These are phyloP conservation scores for Volucella inanis DNA, from an alignment of 2,888 invertebrate genomes.

Conservation along the genomic window DNA sequence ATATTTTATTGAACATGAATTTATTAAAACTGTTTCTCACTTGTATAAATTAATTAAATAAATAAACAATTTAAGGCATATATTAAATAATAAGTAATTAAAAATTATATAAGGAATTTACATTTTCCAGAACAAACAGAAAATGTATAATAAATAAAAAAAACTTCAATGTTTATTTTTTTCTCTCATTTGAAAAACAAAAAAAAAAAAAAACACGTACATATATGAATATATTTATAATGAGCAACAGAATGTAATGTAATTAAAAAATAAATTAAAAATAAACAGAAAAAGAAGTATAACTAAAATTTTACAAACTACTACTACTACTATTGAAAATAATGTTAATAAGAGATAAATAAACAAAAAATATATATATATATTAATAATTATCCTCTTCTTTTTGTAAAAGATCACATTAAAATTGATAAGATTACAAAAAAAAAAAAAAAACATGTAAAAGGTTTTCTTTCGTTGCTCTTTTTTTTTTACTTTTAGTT, in stretches of 20 bases:
- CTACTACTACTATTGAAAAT: slow-evolving; percentile 41
- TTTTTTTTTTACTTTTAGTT: slow-evolving; percentile 1
- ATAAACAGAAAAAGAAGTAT: slow-evolving; percentile 14
- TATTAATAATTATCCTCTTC: slow-evolving; percentile 14
- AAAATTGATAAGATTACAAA: slow-evolving; percentile 16
- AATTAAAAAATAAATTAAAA: slow-evolving; percentile 11
- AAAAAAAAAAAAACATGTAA: slow-evolving; percentile 2
- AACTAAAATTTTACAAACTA: slow-evolving; percentile 36
- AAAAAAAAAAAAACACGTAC: not conserved
- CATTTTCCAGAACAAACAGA: slow-evolving; percentile 57
- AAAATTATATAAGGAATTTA: slow-evolving; percentile 65
- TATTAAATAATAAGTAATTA: slow-evolving; percentile 62
- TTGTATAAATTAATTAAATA: slow-evolving; percentile 54
- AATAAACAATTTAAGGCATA: slow-evolving; percentile 37
- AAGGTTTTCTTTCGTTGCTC: slow-evolving; percentile 2
- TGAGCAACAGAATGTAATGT: slow-evolving; percentile 32
- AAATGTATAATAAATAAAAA: slow-evolving; percentile 69
- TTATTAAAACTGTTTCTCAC: slow-evolving; percentile 45
- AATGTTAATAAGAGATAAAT: slow-evolving; percentile 32
- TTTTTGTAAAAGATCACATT: slow-evolving; percentile 45
- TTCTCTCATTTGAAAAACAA: slow-evolving; percentile 37
- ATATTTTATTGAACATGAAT: slow-evolving; percentile 34
- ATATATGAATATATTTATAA: slow-evolving; percentile 41
- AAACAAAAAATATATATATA: not conserved
- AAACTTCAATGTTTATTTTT: slow-evolving; percentile 62